Percentiles rank a stretch among this genome's conserved stretches.
These are phyloP conservation scores for Medauroidea extradentata DNA, from an alignment of 1,140 invertebrate genomes.

Conservation along the genomic window DNA sequence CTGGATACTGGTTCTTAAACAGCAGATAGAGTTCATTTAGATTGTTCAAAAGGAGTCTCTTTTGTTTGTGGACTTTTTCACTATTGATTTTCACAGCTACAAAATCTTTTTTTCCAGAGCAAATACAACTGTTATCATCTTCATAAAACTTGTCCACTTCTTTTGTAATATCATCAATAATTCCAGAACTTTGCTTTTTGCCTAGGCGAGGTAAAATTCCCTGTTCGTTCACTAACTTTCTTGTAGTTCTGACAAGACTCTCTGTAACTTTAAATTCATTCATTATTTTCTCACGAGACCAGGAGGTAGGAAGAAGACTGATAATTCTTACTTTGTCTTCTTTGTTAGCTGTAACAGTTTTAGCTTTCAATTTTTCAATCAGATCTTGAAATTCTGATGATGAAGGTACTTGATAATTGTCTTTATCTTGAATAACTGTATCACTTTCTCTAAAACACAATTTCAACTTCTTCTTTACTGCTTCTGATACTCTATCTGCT, in stretches of 20 bases:
- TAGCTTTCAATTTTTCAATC: too few relatives aligned
- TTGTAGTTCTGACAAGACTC: constrained; percentile 2
- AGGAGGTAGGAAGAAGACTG: constrained; percentile 4
- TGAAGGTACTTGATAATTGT: too few relatives aligned
- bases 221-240: constrained; percentile 13
- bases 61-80: too few relatives aligned
- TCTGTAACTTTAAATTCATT: constrained; percentile 12
- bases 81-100: too few relatives aligned
- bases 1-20: constrained; percentile 4
- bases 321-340: constrained; percentile 9
- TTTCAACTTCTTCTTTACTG: too few relatives aligned
- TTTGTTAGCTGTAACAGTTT: not conserved
- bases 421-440: too few relatives aligned
- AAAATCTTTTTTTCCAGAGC: constrained; percentile 8
- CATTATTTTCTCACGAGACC: not conserved
- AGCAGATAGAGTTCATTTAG: not conserved
- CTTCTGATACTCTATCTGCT: too few relatives aligned
- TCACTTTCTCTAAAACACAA: too few relatives aligned
- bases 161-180: constrained; percentile 8
- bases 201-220: constrained; percentile 4
- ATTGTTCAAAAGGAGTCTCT: too few relatives aligned
- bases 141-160: constrained; percentile 8
- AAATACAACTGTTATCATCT: constrained; percentile 8
- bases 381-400: too few relatives aligned
- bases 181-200: not conserved